Conservation (phyloP, 1,140 invertebrate genomes). For the Papilio machaon region DNA sequence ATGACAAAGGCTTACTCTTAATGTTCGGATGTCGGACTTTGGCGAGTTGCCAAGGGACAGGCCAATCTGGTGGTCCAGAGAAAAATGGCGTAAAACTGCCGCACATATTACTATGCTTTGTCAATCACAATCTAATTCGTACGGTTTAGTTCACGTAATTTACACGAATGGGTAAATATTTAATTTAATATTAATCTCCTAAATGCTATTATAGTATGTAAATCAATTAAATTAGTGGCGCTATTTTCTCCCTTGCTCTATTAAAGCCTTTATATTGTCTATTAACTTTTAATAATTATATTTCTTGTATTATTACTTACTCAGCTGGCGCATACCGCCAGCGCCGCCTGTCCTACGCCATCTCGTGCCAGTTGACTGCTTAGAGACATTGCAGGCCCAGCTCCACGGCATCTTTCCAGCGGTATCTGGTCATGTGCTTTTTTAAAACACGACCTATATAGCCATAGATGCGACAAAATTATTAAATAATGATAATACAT, state of each 20-base stretch:
- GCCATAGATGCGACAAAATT: too few relatives aligned
- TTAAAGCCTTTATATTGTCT: not conserved
- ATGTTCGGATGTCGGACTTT: constrained; percentile 21
- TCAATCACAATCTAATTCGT: not conserved
- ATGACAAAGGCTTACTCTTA: constrained; percentile 38
- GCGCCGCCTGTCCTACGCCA: too few relatives aligned
- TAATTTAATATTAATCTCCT: not conserved
- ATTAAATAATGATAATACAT: too few relatives aligned
- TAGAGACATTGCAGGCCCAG: too few relatives aligned
- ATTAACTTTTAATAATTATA: too few relatives aligned
- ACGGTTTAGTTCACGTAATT: not conserved
- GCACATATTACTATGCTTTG: constrained; percentile 26
- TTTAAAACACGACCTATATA: too few relatives aligned
- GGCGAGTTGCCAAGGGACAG: constrained; percentile 23
- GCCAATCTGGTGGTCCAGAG: constrained; percentile 23
- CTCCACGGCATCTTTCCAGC: too few relatives aligned
- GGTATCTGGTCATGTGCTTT: too few relatives aligned
- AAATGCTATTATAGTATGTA: not conserved
- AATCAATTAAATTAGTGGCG: not conserved
- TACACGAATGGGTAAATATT: not conserved
- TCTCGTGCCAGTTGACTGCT: too few relatives aligned
- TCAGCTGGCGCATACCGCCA: too few relatives aligned
- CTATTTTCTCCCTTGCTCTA: not conserved
- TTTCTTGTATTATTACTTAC: too few relatives aligned
- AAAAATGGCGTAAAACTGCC: constrained; percentile 34